Percentiles rank a stretch among this genome's conserved stretches.
Conservation (phyloP, 2,797 vertebrate genomes). For the Salarias fasciatus region DNA sequence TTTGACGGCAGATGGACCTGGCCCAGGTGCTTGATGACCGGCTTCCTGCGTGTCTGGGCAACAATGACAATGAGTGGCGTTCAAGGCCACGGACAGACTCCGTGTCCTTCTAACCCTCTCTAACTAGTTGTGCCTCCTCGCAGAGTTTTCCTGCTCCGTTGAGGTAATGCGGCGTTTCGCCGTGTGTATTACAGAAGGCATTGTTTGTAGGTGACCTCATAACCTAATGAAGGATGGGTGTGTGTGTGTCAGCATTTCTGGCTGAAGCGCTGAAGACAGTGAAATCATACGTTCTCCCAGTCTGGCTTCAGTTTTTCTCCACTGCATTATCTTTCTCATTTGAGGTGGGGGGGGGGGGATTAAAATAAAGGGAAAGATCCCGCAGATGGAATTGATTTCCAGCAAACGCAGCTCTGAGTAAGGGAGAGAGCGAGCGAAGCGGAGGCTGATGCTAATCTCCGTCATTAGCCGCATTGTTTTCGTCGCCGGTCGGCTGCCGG, state of each 20-base stretch:
- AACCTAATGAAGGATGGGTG: conserved; percentile 14
- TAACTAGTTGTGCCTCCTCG: conserved; percentile 5
- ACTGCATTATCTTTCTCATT: conserved; percentile 15
- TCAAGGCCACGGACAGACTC: conserved; percentile 14
- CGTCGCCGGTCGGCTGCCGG: conserved; percentile 48
- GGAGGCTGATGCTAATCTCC: conserved; percentile 67
- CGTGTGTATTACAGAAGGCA: conserved; percentile 18
- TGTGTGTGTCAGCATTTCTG: conserved; percentile 33
- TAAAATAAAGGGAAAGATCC: not conserved
- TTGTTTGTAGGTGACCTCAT: conserved; percentile 45
- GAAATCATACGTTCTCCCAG: conserved; percentile 43
- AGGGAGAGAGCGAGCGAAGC: conserved; percentile 30
- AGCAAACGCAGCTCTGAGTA: conserved; percentile 35
- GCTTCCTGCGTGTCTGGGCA: conserved; percentile 70
- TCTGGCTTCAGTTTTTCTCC: conserved; percentile 41
- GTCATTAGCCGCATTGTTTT: conserved; percentile 66
- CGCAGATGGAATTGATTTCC: conserved; percentile 76
- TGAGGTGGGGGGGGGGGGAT: not conserved
- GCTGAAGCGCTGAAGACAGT: conserved; percentile 42
- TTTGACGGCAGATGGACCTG: conserved; percentile 62
- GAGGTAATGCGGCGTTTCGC: conserved; percentile 1
- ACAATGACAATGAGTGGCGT: conserved; percentile 33
- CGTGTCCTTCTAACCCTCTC: conserved; percentile 13
- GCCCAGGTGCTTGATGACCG: conserved; percentile 65
- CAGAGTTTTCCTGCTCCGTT: conserved; percentile 14